Conservation (phyloP, 2,113 vertebrate species). For the Ictidomys tridecemlineatus region DNA sequence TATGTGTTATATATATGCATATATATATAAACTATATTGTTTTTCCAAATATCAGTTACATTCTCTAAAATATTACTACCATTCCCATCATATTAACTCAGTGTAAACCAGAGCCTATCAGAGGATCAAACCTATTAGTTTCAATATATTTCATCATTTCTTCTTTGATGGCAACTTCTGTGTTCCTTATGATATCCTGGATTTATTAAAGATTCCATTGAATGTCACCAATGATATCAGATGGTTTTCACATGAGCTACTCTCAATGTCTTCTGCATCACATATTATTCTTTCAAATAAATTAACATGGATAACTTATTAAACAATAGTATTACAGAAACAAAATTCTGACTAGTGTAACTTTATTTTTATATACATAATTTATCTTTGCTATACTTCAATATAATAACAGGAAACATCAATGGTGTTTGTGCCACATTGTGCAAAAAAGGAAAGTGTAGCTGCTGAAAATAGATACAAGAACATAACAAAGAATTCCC, state of each 20-base stretch:
- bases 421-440: background rate
- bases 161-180: background rate
- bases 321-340: background rate
- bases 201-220: background rate
- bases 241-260: background rate
- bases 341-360: background rate
- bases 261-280: background rate
- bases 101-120: background rate
- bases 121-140: background rate
- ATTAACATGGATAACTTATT: background rate
- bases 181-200: background rate
- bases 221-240: background rate
- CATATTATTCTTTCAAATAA: background rate
- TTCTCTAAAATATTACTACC: background rate
- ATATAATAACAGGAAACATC: background rate
- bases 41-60: background rate
- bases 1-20: no score
- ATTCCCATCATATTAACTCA: background rate
- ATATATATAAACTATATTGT: background rate
- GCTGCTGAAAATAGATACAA: background rate
- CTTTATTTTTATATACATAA: background rate
- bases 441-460: background rate
- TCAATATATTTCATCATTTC: background rate
- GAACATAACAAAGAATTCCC: background rate
- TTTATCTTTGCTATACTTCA: background rate